A percentile compares a stretch with the other conserved stretches of the same genome.
These are phyloP conservation scores for Chalcis sispes DNA, from an alignment of 2,888 invertebrate species.

Conservation along the genomic window DNA sequence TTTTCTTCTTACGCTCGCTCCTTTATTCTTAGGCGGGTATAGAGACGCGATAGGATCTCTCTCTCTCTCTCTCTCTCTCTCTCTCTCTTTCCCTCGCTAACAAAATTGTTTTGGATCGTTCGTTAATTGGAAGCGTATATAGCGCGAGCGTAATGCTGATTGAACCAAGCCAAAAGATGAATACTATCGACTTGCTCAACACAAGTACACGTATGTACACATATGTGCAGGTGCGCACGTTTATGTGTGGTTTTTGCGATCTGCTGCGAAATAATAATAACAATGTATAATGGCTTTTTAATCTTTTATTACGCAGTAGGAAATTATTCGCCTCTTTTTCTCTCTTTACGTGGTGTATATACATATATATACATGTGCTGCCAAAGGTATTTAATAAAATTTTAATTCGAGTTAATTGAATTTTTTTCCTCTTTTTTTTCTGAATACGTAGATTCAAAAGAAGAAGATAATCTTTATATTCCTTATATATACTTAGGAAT, in stretches of 20 bases:
- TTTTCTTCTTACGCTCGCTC: not conserved
- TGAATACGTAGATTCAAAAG: too few species aligned
- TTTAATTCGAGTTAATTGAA: constrained; percentile 14
- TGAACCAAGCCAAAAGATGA: not conserved
- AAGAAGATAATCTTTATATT: too few species aligned
- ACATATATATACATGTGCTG: not conserved
- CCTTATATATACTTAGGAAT: too few species aligned
- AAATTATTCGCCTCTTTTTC: not conserved
- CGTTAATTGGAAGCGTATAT: constrained; percentile 69
- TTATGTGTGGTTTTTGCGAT: not conserved
- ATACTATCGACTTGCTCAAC: too few species aligned
- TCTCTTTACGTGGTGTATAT: not conserved
- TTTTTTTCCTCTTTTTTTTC: constrained; percentile 4
- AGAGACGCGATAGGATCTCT: constrained; percentile 67
- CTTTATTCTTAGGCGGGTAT: not conserved
- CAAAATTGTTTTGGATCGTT: constrained; percentile 74
- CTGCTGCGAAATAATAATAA: too few species aligned
- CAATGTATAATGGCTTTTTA: constrained; percentile 26
- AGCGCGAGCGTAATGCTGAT: not conserved
- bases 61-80: too few species aligned
- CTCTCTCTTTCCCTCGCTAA: constrained; percentile 61
- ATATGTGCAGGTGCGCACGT: not conserved
- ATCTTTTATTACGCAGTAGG: constrained; percentile 23
- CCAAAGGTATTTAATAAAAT: not conserved
- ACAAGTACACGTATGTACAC: not conserved